phyloP scores from a whole-genome alignment of 2,888 invertebrate species.

The Ectemnius cavifrons region DNA sequence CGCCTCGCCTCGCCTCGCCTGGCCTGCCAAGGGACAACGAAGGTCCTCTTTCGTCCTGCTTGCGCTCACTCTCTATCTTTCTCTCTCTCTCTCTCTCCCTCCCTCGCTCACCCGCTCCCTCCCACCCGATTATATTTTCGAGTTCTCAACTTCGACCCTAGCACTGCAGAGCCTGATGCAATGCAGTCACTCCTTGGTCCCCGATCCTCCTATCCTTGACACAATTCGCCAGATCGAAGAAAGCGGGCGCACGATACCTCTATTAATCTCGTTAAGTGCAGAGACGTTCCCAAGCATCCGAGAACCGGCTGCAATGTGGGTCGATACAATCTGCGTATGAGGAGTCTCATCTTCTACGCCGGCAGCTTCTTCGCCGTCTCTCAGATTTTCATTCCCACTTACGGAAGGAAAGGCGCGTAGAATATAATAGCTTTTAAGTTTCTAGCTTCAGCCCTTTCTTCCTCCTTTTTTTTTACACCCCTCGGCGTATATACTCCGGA shows the following conservation, averaged over 20 bases:
- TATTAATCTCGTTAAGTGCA: slow-evolving; percentile 4
- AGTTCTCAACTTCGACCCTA: not conserved
- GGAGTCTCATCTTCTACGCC: not conserved
- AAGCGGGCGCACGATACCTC: not conserved
- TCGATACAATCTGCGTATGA: not conserved
- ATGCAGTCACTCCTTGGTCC: not conserved
- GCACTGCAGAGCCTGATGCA: too few relatives aligned
- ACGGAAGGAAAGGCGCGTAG: too few relatives aligned
- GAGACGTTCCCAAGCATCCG: not conserved
- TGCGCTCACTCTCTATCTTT: too few relatives aligned
- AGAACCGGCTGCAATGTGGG: not conserved
- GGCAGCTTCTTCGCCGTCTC: not conserved
- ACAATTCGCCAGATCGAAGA: slow-evolving; percentile 1
- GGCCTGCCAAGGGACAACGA: slow-evolving; percentile 12
- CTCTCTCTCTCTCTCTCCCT: too few relatives aligned
- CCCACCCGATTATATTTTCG: not conserved
- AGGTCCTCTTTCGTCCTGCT: not conserved
- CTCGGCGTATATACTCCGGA: too few relatives aligned
- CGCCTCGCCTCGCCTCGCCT: slow-evolving; percentile 17
- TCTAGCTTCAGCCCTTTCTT: too few relatives aligned
- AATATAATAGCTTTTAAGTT: too few relatives aligned
- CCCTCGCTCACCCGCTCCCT: not conserved
- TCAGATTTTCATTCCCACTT: too few relatives aligned
- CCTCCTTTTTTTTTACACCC: too few relatives aligned
- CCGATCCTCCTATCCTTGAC: slow-evolving; percentile 6